Base-by-base conservation (phyloP, 2,113 vertebrate species). In the Phrynocephalus versicolor region DNA sequence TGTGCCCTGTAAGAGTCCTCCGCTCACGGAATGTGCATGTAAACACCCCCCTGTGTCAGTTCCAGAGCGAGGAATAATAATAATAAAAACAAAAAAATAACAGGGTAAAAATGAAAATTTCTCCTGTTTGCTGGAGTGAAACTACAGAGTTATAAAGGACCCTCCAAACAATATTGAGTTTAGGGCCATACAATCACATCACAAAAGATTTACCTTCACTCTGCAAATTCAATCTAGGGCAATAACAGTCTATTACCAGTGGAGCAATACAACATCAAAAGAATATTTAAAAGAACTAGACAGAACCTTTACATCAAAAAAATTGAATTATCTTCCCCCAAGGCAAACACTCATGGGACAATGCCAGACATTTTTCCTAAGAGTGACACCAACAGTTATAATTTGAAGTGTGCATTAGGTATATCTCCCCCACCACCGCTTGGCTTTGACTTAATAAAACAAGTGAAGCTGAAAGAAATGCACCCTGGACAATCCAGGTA, bases 61-160 rank as follows among this genome's bases (percentile, higher is more conserved):
- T 94, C 95, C 88, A 94, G 93, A 93, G 91, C 90, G 94, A 94
- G 94, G 91, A 94, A 93, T 89, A 91, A 79, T 58, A 60, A 78
- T 21, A 30, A 41, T 12, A 45, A 60, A 72, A 21, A 58, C n/a
- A 75, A 91, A 92, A 92, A 89, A 90, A 92, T 97, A 97, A 97
- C 94, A 96, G 95, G 97, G 97, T 98, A 98, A 99, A 98, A 99
- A 99, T 98, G 97, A 99, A 99, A 99, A 98, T 97, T 95, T 96
- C 96, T 96, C 95, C 96, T 81, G 89, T 96, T 97, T 95, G 94
- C 96, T 94, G 93, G 93, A 70, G 94, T 84, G 94, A 96, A 97
- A 96, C 96, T 94, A 94, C 96, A 93, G 96, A 96, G 95, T 97
- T 96, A 97, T 96, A 95, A 97, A 96, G 96, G 96, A 96, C 94